Percentiles rank a stretch among this genome's conserved stretches.
phyloP scores from a whole-genome alignment of 2,797 vertebrate species.

The Heterohyrax brucei region DNA sequence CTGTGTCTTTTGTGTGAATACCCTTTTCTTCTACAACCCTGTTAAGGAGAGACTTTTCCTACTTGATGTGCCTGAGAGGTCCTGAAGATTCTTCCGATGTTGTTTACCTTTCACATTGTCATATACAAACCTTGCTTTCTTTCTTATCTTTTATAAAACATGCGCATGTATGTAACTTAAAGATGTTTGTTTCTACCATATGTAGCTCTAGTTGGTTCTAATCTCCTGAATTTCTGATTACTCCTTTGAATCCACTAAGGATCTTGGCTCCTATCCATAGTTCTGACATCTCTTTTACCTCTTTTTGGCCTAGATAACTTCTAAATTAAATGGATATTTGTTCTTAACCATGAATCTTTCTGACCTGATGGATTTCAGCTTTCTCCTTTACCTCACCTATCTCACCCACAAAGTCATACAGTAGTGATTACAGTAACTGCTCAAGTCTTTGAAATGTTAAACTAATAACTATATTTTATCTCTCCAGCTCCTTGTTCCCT shows the following conservation, averaged over 20 bases:
- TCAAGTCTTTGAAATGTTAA: neutral
- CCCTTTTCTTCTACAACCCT: neutral
- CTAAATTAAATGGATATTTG: neutral
- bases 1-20: neutral
- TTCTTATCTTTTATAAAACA: neutral
- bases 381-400: neutral
- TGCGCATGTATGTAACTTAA: neutral
- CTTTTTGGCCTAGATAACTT: neutral
- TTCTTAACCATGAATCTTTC: conserved; percentile 32
- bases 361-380: neutral
- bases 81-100: neutral
- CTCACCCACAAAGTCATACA: neutral
- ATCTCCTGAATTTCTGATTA: neutral
- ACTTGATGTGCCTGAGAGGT: neutral
- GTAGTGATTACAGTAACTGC: neutral
- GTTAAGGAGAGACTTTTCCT: neutral
- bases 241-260: neutral
- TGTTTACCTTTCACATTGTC: neutral
- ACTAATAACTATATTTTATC: neutral
- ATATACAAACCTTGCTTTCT: neutral
- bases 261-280: neutral
- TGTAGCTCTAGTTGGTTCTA: neutral
- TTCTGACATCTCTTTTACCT: conserved; percentile 24
- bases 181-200: neutral
- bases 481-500: neutral